Percentiles rank a stretch among this genome's conserved stretches.
phyloP scores from a whole-genome alignment of 2,113 vertebrate genomes.

The Osmerus mordax region DNA sequence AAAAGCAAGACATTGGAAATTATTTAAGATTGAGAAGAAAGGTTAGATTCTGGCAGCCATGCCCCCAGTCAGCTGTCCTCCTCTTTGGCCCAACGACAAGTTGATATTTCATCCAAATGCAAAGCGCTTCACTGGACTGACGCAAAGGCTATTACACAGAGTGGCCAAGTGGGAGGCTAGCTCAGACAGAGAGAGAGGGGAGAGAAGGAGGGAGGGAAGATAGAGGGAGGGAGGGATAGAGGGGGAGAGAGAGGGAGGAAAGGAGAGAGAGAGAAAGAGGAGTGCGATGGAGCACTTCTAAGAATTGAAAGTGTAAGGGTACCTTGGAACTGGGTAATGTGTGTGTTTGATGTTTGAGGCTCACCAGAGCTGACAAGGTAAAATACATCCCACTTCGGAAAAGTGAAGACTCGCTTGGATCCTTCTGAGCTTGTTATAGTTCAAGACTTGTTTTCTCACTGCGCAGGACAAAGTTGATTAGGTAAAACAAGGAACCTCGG shows the following conservation, averaged over 20 bases:
- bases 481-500: no score
- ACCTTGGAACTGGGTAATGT: neutral
- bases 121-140: slow-evolving; percentile 51
- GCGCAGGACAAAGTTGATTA: no score
- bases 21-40: slow-evolving; percentile 42
- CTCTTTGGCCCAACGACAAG: slow-evolving; percentile 64
- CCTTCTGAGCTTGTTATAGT: no score
- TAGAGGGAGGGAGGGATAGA: no score
- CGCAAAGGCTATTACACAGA: slow-evolving; percentile 71
- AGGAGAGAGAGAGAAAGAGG: no score
- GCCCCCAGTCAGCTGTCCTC: slow-evolving; percentile 55
- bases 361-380: no score
- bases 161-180: slow-evolving; percentile 49
- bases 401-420: no score
- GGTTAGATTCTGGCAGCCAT: slow-evolving; percentile 49
- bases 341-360: no score
- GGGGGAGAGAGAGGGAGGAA: no score
- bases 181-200: slow-evolving; percentile 32
- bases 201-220: no score
- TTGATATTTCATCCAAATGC: slow-evolving; percentile 74
- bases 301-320: slow-evolving; percentile 58
- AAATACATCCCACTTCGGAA: no score
- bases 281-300: slow-evolving; percentile 30
- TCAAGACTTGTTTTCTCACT: no score
- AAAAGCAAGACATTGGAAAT: slow-evolving; percentile 46